Base-by-base conservation (phyloP, 2,888 invertebrate genomes). In the Parascotia fuliginaria region DNA sequence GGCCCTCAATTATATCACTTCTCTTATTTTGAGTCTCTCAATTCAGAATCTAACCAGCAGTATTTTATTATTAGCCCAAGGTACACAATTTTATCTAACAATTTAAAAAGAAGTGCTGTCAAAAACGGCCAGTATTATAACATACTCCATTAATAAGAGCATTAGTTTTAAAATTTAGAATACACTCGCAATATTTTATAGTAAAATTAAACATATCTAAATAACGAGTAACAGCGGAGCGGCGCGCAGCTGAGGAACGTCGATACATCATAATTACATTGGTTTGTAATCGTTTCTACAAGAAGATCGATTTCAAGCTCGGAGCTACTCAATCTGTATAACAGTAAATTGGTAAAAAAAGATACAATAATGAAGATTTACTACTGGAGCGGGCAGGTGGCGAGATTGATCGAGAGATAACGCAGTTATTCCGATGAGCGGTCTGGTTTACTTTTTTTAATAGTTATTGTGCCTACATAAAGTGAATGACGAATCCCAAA, bases 281-380 rank as follows among this genome's bases (percentile, higher is more conserved):
- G 58, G 52, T 70, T 68, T 55, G 67, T 68, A 68, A 68, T 68
- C 63, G 71, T 65, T 68, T 58, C 60, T 71, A 70, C 50, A 51
- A 63, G 67, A 61, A 60, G 63, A 63, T 65, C 73, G 65, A 60
- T 60, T 68, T 70, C 56, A 48, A 66, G 64, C 67, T 68, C 61
- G 70, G 37, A 54, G 60, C 65, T 65, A 74, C 66, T 69, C 66
- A 63, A 60, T 59, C 54, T 55, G 58, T 64, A 59, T 85, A 87
- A 85, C 85, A 80, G 85, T 85, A 81, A 82, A 84, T 75, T 75
- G 74, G 73, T 79, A 83, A 85, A 67, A 82, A 83, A 85, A 78
- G 70, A 68, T 70, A 75, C 79, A 82, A 85, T 85, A 85, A 85
- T 81, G 79, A 86, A 85, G 85, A 86, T 87, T 86, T 87, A 87